phyloP scores from a whole-genome alignment of 2,113 vertebrate species.

The Trochalopteron elliotii region DNA sequence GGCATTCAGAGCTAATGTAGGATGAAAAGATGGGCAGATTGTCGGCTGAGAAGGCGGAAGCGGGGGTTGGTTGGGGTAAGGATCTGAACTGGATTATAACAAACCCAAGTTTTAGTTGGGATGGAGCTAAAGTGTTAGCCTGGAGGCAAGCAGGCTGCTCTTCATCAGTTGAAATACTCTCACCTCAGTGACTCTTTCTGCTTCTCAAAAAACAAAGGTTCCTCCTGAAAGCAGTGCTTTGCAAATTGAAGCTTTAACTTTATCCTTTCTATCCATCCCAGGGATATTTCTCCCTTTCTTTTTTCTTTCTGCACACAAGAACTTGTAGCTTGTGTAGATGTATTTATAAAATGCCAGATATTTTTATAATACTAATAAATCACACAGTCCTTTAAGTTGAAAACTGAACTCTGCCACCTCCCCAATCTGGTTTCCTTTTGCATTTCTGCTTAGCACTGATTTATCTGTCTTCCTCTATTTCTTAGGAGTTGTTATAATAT shows the following conservation, averaged over 20 bases:
- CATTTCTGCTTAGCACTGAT: neutral
- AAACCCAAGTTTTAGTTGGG: neutral
- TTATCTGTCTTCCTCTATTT: neutral
- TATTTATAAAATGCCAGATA: neutral
- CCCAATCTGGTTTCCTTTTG: neutral
- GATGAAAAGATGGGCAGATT: slow-evolving; percentile 30
- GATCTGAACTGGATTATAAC: slow-evolving; percentile 25
- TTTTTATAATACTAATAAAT: neutral
- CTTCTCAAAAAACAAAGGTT: neutral
- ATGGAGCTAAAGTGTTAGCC: neutral
- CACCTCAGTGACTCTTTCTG: neutral
- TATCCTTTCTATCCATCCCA: neutral
- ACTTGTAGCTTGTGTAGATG: neutral
- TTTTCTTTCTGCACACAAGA: neutral
- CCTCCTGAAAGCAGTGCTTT: neutral
- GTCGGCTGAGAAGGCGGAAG: neutral
- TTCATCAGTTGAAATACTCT: neutral
- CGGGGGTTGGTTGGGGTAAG: neutral
- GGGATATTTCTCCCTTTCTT: neutral
- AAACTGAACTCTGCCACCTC: neutral
- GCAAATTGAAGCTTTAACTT: neutral
- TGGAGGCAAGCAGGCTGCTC: neutral
- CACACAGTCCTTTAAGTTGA: neutral
- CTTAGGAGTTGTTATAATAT: neutral
- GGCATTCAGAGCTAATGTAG: slow-evolving; percentile 25